phyloP scores from a whole-genome alignment of 1,140 invertebrate genomes.

The Colletes gigas region DNA sequence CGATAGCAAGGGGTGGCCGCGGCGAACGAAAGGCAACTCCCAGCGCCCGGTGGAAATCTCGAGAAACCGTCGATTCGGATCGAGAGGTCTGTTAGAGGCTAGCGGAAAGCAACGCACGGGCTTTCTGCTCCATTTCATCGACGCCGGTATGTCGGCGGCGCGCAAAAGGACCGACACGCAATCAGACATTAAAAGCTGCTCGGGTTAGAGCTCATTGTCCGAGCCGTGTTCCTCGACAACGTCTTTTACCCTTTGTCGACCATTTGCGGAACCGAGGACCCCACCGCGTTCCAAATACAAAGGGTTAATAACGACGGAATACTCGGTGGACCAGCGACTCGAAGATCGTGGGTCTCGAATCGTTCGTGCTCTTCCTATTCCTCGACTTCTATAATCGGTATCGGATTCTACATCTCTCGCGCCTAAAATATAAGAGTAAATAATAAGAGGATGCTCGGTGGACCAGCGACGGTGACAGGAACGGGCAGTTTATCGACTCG shows the following conservation, averaged over 20 bases:
- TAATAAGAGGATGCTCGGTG: no score
- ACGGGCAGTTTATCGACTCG: no score
- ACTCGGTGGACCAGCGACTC: no score
- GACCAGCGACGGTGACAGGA: no score
- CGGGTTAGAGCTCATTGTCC: conserved; percentile 61
- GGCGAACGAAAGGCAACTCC: neutral
- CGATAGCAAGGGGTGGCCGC: neutral
- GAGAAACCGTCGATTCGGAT: conserved; percentile 22
- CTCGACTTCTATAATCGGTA: no score
- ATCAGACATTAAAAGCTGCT: conserved; percentile 68
- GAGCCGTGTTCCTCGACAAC: conserved; percentile 23
- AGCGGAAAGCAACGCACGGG: conserved; percentile 22
- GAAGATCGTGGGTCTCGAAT: no score
- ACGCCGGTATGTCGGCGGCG: conserved; percentile 43
- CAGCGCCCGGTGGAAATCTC: conserved; percentile 30
- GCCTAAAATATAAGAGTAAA: no score
- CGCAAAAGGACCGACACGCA: conserved; percentile 50
- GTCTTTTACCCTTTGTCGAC: conserved; percentile 14
- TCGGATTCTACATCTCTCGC: no score
- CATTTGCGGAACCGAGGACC: no score
- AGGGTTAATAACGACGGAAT: no score
- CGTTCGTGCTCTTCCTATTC: no score
- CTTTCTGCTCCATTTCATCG: conserved; percentile 70
- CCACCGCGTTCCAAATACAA: no score
- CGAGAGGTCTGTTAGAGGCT: neutral